Evolutionary conservation across 2,797 vertebrate genomes (phyloP).

Genomic region (Megaceryle alcyon): DNA sequence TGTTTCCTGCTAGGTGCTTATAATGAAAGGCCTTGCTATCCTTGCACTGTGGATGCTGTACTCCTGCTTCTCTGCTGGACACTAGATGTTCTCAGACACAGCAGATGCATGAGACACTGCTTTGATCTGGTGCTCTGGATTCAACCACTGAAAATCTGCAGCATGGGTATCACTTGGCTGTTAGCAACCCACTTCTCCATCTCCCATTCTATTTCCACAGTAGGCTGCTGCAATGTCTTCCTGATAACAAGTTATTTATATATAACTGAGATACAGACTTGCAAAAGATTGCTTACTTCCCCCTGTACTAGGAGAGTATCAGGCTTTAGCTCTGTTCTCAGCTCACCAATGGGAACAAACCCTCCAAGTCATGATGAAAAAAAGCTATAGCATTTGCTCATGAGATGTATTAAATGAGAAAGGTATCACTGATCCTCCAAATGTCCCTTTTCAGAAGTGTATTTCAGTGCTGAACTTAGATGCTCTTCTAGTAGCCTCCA

Average conservation of each 20-base stretch:
- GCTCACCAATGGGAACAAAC: background rate
- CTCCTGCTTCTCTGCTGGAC: background rate
- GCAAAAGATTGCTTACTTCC: background rate
- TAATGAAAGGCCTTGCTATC: background rate
- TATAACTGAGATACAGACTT: background rate
- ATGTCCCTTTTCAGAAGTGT: background rate
- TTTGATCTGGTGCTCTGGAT: background rate
- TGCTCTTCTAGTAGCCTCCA: background rate
- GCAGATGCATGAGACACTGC: background rate
- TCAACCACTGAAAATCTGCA: background rate
- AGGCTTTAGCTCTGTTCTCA: background rate
- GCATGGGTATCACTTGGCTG: background rate
- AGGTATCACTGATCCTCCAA: background rate
- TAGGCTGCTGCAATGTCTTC: background rate
- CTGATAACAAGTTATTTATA: background rate
- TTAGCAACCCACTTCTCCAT: fast-evolving
- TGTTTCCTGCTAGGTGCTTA: background rate
- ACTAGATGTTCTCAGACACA: background rate
- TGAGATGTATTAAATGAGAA: background rate
- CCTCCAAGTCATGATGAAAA: background rate
- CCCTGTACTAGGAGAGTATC: background rate
- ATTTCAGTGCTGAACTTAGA: background rate
- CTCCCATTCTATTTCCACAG: background rate
- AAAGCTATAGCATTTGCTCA: background rate
- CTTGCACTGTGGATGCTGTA: background rate